These are phyloP conservation scores for Corythornis madagascariensis DNA, from an alignment of 2,113 vertebrate species.

Conservation along the genomic window DNA sequence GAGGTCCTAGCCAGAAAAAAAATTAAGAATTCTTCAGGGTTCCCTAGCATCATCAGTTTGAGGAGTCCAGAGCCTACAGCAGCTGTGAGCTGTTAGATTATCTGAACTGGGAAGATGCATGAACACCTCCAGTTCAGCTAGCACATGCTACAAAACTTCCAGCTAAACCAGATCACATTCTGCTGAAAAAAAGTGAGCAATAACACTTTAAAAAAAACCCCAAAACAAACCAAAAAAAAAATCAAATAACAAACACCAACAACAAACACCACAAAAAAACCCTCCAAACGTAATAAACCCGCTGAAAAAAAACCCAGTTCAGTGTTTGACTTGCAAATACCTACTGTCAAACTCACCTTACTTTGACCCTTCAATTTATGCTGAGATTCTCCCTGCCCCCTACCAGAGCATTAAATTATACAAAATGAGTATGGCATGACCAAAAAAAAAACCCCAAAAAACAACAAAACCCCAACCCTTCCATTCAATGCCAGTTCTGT, in stretches of 20 bases:
- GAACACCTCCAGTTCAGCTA: not conserved
- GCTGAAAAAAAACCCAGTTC: not conserved
- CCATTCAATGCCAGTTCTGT: not conserved
- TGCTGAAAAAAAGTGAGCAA: not conserved
- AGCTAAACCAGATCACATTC: not conserved
- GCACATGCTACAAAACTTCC: fast-evolving
- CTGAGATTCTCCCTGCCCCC: not conserved
- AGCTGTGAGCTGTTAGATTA: not conserved
- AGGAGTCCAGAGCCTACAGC: not conserved
- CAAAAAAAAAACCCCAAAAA: not conserved
- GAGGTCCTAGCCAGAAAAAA: not conserved
- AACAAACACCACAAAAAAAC: no score
- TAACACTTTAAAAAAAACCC: no score
- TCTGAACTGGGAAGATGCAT: not conserved
- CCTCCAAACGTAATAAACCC: not conserved
- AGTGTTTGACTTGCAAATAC: not conserved
- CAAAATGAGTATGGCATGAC: not conserved
- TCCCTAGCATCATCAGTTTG: not conserved
- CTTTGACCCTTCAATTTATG: not conserved
- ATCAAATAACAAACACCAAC: no score
- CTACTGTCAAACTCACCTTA: not conserved
- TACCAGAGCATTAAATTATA: not conserved
- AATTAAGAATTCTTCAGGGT: not conserved
- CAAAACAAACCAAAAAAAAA: no score
- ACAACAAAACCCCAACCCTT: not conserved